Percentiles rank a stretch among this genome's conserved stretches.
Conservation (phyloP, 2,888 invertebrate species). For the Dione vanillae region DNA sequence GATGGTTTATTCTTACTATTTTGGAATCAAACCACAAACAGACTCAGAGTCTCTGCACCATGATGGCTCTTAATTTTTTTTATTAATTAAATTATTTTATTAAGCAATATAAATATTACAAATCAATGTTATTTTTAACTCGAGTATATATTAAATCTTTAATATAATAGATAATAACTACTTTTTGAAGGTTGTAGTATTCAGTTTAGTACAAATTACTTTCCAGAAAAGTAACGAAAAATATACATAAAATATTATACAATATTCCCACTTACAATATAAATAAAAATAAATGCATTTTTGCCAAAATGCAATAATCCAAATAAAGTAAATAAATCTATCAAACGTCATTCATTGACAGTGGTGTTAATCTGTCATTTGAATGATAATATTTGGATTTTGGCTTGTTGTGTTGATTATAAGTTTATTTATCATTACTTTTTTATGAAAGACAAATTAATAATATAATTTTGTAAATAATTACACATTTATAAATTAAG, state of each 20-base stretch:
- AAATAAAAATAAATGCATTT: background rate
- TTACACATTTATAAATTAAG: background rate
- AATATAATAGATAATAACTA: no score
- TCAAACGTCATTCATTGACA: conserved; percentile 5
- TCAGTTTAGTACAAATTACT: no score
- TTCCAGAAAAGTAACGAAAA: background rate
- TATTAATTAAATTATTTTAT: no score
- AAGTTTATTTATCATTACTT: conserved; percentile 1
- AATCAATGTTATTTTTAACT: no score
- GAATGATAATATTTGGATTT: background rate
- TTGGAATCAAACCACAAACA: no score
- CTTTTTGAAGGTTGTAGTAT: no score
- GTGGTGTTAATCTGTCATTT: background rate
- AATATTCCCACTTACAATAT: background rate
- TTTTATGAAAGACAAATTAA: background rate
- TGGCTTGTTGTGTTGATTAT: background rate
- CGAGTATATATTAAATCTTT: no score
- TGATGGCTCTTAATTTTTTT: no score
- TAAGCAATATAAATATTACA: no score
- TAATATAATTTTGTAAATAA: background rate
- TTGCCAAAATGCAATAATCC: background rate
- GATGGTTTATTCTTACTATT: no score
- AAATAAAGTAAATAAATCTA: background rate
- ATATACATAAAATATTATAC: background rate
- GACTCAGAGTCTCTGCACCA: no score